Percentiles rank a stretch among this genome's conserved stretches.
These are phyloP conservation scores for Amphimedon queenslandica DNA, from an alignment of 37 sponge, comb jelly and placozoan genomes.

Conservation along the genomic window DNA sequence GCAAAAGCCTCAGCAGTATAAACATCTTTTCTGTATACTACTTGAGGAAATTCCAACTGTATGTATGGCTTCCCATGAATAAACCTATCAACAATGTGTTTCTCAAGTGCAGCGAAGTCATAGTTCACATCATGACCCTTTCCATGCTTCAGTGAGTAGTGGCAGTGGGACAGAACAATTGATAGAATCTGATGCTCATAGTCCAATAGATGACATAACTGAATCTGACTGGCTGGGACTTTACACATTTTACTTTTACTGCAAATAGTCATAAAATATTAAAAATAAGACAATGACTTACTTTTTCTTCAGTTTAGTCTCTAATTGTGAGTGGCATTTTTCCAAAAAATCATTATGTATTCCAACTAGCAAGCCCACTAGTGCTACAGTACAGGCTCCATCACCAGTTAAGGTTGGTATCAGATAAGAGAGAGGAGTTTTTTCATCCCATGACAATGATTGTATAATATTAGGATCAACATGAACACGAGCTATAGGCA, in stretches of 20 bases:
- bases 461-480: constrained; percentile 39
- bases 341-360: constrained; percentile 73
- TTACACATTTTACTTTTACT: constrained; percentile 22
- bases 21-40: constrained; percentile 48
- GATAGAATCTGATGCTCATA: constrained; percentile 66
- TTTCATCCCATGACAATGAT: background rate
- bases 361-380: constrained; percentile 54
- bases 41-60: constrained; percentile 54
- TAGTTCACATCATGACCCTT: constrained; percentile 64
- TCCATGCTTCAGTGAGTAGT: constrained; percentile 68
- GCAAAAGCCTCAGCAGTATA: constrained; percentile 44
- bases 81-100: constrained; percentile 73
- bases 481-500: constrained; percentile 38
- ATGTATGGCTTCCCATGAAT: constrained; percentile 68
- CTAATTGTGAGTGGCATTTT: constrained; percentile 10
- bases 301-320: constrained; percentile 7
- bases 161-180: constrained; percentile 72
- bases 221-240: constrained; percentile 57
- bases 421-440: constrained; percentile 43
- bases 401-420: constrained; percentile 60
- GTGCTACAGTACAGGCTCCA: constrained; percentile 58
- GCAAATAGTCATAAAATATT: background rate
- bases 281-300: constrained; percentile 4
- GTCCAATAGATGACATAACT: constrained; percentile 58
- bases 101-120: constrained; percentile 75